Conservation (phyloP, 1,140 invertebrate species). For the Ceratina japonica region DNA sequence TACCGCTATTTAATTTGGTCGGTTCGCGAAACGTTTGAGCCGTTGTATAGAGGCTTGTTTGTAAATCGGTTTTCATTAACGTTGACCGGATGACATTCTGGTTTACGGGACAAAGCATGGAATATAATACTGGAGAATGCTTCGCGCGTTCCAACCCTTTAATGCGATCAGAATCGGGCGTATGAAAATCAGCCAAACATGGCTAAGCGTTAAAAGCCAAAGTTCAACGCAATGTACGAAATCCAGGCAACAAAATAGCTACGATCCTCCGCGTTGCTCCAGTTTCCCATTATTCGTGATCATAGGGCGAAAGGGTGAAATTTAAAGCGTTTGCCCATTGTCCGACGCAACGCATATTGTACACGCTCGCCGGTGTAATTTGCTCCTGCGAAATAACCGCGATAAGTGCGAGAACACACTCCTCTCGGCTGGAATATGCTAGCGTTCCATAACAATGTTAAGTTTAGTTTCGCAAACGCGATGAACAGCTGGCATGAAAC, state of each 20-base stretch:
- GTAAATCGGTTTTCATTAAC: constrained; percentile 24
- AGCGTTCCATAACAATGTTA: constrained; percentile 24
- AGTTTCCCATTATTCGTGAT: background rate
- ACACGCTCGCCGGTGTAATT: constrained; percentile 12
- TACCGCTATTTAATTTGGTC: too few species aligned
- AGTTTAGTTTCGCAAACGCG: background rate
- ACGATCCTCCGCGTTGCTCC: background rate
- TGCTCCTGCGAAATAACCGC: constrained; percentile 1
- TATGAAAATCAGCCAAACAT: background rate
- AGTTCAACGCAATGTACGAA: background rate
- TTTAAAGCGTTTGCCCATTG: constrained; percentile 4
- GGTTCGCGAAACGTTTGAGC: background rate
- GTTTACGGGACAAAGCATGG: background rate
- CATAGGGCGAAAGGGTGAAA: background rate
- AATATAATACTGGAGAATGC: background rate
- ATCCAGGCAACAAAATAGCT: background rate
- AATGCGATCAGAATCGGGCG: background rate
- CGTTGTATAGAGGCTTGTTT: background rate
- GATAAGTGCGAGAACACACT: constrained; percentile 39
- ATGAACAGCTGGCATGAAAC: background rate
- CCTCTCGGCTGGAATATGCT: constrained; percentile 28
- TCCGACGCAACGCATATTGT: background rate
- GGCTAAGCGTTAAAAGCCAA: background rate
- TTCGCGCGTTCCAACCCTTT: background rate
- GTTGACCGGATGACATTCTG: background rate